Percentiles rank a stretch among this genome's conserved stretches.
phyloP scores from a whole-genome alignment of 2,797 vertebrate genomes.

The Platalea minor region DNA sequence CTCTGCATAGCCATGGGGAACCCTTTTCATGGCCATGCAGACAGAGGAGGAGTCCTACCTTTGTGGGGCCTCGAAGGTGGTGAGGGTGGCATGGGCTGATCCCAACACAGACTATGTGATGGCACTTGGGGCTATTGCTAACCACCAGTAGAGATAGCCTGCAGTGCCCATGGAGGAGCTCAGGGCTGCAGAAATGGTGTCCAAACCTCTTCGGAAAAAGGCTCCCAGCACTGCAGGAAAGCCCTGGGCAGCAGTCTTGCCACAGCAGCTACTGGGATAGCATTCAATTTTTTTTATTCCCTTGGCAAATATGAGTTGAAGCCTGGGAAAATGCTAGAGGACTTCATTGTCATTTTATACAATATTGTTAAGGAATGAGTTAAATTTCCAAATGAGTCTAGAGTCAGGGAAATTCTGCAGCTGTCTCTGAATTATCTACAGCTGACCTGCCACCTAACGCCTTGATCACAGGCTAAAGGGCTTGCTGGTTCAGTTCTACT shows the following conservation, averaged over 20 bases:
- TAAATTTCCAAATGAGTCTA: neutral
- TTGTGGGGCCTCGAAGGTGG: fast-evolving
- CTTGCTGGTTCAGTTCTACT: neutral
- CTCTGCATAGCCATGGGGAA: neutral
- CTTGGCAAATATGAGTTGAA: neutral
- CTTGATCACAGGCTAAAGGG: neutral
- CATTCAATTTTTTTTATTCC: neutral
- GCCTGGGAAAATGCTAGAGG: neutral
- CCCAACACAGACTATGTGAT: neutral
- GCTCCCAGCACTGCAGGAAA: neutral
- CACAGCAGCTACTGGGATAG: neutral
- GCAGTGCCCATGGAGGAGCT: neutral
- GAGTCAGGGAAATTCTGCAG: neutral
- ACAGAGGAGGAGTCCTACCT: neutral
- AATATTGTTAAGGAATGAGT: neutral
- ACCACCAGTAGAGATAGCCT: neutral
- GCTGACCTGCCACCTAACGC: neutral
- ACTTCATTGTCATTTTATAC: neutral
- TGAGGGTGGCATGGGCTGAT: neutral
- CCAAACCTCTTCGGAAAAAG: neutral
- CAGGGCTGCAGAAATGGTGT: neutral
- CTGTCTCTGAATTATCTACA: neutral
- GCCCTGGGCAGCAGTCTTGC: neutral
- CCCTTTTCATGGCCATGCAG: neutral
- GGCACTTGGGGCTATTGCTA: neutral